Evolutionary conservation across 2,888 invertebrate species (phyloP), one percentile per base, ranked within the genome.

Genomic region (Dasypolia templi): DNA sequence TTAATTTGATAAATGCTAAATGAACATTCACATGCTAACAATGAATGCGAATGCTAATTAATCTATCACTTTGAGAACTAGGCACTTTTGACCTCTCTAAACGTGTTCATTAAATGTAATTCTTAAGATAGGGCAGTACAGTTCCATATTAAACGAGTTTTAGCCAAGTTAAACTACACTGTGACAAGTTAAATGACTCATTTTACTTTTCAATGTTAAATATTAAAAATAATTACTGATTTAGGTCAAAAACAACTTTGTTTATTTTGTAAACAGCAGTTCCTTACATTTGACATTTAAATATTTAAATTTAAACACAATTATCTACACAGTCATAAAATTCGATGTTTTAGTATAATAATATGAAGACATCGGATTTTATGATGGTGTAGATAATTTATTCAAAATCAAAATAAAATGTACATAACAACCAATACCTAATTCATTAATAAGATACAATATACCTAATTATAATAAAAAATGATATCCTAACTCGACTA

Each of bases 71-170:
- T 66, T 85, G 81, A 39, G 83, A 86, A 76, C 72, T 80, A 77
- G 59, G 68, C 51, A 80, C 77, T 64, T 84, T 75, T 84, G 70
- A 83, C 81, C 86, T 85, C 85, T 86, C 76, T 73, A 72, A 81
- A 65, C 77, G 39, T 74, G 83, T 79, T 74, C 53, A 67, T 86
- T 72, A 78, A 74, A 77, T 69, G 26, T 75, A 72, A 11, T n/a
- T n/a, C 73, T 71, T 63, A 72, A 76, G 72, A 56, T 61, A 81
- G 46, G 35, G 35, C 68, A 42, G 46, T 67, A 56, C 51, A 64
- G 73, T 67, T 69, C 29, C 42, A 72, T 29, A 39, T 64, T 55
- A 63, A 80, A 81, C 68, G 14, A 68, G 68, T 72, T 68, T 39
- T 4, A 51, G 29, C 46, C 62, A 81, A 82, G 69, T 70, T 77